Conservation (phyloP, 2,888 invertebrate species). For the Exephanes ischioxanthus region DNA sequence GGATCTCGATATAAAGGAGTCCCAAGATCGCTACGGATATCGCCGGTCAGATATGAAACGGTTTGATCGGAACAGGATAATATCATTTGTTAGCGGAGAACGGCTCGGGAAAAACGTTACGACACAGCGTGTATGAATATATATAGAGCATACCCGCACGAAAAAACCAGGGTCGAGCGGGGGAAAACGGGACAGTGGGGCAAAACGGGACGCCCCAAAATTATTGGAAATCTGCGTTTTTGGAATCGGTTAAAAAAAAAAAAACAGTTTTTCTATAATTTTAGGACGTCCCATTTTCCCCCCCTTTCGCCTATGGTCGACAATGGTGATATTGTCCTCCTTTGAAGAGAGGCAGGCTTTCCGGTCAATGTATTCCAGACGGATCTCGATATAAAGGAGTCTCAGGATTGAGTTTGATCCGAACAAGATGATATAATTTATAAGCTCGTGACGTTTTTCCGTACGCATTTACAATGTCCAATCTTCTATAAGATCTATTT, state of each 20-base stretch:
- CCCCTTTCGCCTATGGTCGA: too few species aligned
- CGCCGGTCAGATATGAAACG: slow-evolving; percentile 21
- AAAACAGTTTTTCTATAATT: too few species aligned
- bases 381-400: slow-evolving; percentile 33
- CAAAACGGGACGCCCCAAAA: too few species aligned
- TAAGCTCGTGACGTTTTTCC: slow-evolving; percentile 2
- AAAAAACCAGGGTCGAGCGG: too few species aligned
- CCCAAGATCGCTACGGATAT: slow-evolving; percentile 8
- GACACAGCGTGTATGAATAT: too few species aligned
- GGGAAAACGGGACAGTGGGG: too few species aligned
- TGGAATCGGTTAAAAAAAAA: too few species aligned
- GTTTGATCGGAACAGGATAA: slow-evolving; percentile 47
- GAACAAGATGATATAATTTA: slow-evolving; percentile 16
- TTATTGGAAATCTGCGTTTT: too few species aligned
- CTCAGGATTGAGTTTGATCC: slow-evolving; percentile 41
- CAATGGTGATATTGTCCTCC: slow-evolving; percentile 37
- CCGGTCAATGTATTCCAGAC: slow-evolving; percentile 39
- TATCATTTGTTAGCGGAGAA: slow-evolving; percentile 22
- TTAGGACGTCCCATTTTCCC: too few species aligned
- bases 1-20: slow-evolving; percentile 31
- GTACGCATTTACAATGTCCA: slow-evolving; percentile 19
- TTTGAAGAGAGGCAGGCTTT: slow-evolving; percentile 35
- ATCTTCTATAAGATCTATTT: not conserved
- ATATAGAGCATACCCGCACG: too few species aligned
- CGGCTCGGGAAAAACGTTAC: not conserved